Evolutionary conservation across 2,113 vertebrate genomes (phyloP).

Genomic region (Xenus cinereus): DNA sequence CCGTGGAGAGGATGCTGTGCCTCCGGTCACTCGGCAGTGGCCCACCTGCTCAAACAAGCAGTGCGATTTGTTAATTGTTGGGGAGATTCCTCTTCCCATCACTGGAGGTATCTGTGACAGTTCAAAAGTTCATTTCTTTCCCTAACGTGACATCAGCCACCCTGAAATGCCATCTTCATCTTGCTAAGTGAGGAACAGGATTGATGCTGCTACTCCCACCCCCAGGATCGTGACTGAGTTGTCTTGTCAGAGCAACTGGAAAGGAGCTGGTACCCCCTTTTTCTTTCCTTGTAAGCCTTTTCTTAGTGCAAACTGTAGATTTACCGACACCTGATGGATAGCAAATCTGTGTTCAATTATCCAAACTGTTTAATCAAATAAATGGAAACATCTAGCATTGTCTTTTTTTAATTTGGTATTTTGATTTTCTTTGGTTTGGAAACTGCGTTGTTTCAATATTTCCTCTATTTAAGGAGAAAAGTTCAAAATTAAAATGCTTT

Average conservation of each 20-base stretch:
- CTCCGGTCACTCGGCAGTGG: slow-evolving; percentile 59
- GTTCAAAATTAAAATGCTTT: not conserved
- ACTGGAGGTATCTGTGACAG: not conserved
- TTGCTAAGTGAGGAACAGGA: not conserved
- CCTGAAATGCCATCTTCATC: not conserved
- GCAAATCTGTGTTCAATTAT: not conserved
- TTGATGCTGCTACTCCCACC: not conserved
- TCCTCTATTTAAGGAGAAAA: not conserved
- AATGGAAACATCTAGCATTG: not conserved
- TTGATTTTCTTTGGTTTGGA: not conserved
- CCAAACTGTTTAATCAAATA: not conserved
- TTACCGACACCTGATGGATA: not conserved
- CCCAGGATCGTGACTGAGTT: not conserved
- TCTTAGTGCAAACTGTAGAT: not conserved
- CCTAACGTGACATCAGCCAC: not conserved
- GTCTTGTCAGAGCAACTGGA: not conserved
- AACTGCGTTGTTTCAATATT: not conserved
- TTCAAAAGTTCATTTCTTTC: not conserved
- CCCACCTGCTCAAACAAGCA: slow-evolving; percentile 16
- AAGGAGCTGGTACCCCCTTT: not conserved
- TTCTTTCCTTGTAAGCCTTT: not conserved
- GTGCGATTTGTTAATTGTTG: rapidly evolving
- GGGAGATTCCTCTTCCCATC: not conserved
- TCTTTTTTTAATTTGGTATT: not conserved
- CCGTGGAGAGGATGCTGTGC: slow-evolving; percentile 63